phyloP scores from a whole-genome alignment of 2,888 invertebrate genomes.

The Carabus problematicus region DNA sequence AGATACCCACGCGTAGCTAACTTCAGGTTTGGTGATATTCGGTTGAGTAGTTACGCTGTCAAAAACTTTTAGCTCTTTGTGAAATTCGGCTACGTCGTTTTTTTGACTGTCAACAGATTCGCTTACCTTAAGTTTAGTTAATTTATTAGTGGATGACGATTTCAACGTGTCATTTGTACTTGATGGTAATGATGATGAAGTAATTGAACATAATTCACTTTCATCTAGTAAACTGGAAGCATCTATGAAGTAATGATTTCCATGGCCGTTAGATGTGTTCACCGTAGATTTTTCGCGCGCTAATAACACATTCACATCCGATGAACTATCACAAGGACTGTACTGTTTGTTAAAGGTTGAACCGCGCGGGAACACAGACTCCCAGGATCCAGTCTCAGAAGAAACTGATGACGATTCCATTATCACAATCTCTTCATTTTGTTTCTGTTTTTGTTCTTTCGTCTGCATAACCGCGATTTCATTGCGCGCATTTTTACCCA shows the following conservation, averaged over 20 bases:
- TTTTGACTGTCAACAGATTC: conserved; percentile 31
- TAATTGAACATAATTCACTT: conserved; percentile 58
- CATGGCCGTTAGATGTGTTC: conserved; percentile 30
- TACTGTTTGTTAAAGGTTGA: conserved; percentile 12
- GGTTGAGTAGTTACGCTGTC: conserved; percentile 20
- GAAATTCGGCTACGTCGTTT: conserved; percentile 51
- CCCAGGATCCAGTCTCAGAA: conserved; percentile 72
- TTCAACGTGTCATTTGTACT: not conserved
- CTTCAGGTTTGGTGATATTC: not conserved
- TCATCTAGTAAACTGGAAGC: conserved; percentile 79
- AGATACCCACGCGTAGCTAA: not conserved
- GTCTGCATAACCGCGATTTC: conserved; percentile 44
- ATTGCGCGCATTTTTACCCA: conserved; percentile 24
- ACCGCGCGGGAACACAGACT: conserved; percentile 64
- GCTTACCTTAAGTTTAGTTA: conserved; percentile 34
- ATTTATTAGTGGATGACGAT: conserved; percentile 18
- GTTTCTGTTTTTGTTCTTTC: conserved; percentile 68
- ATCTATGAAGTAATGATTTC: conserved; percentile 73
- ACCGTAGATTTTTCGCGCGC: conserved; percentile 9
- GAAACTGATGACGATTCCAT: conserved; percentile 70
- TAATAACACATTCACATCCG: not conserved
- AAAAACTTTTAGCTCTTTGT: conserved; percentile 52
- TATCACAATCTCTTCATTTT: conserved; percentile 69
- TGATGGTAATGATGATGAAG: conserved; percentile 15
- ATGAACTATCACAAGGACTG: conserved; percentile 2